Conservation (phyloP, 2,113 vertebrate species). For the Tragelaphus buxtoni region DNA sequence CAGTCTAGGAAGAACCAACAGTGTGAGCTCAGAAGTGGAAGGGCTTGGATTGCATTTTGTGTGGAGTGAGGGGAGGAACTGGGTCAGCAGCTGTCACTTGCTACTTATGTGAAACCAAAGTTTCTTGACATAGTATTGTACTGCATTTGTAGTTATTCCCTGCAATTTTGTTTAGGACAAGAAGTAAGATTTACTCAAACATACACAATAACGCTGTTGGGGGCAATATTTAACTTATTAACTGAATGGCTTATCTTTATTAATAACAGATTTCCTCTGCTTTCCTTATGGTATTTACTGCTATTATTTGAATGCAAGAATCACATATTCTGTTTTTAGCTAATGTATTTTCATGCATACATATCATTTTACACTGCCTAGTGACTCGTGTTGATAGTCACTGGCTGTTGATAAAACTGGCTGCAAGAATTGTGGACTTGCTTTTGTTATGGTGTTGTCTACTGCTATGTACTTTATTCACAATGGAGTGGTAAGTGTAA, state of each 20-base stretch:
- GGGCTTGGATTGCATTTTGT: neutral
- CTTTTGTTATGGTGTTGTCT: conserved; percentile 84
- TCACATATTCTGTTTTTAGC: neutral
- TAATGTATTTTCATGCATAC: conserved; percentile 86
- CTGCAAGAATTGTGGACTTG: conserved; percentile 81
- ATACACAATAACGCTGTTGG: conserved; percentile 42
- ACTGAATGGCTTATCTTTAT: conserved; percentile 8
- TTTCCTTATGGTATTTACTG: neutral
- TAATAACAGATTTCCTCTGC: neutral
- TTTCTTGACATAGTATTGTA: neutral
- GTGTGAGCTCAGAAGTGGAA: neutral
- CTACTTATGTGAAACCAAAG: neutral
- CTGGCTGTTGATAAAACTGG: conserved; percentile 80
- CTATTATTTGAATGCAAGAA: neutral
- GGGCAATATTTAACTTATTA: conserved; percentile 22
- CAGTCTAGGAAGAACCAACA: neutral
- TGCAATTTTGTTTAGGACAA: neutral
- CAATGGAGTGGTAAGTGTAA: conserved; percentile 87
- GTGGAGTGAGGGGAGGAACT: neutral
- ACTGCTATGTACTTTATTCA: conserved; percentile 89
- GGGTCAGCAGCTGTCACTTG: neutral
- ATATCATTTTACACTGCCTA: conserved; percentile 83
- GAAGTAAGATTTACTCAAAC: conserved; percentile 17
- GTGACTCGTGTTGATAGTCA: conserved; percentile 87
- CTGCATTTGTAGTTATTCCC: conserved; percentile 6